A percentile compares a stretch with the other conserved stretches of the same genome.
Evolutionary conservation across 2,888 invertebrate genomes (phyloP).

Genomic region (Caenorhabditis sp.): DNA sequence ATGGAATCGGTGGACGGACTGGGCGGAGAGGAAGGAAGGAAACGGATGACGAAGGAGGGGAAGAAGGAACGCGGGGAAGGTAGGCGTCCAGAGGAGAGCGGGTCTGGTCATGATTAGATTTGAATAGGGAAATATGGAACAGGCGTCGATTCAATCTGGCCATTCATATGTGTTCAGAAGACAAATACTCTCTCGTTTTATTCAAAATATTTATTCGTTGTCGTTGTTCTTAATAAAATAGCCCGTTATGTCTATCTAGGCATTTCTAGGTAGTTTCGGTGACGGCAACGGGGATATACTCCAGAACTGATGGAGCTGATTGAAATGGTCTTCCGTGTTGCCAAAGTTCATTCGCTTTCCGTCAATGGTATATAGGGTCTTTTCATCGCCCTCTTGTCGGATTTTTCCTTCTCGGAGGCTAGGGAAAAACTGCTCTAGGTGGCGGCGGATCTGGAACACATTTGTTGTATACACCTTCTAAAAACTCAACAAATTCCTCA

Average conservation of each 20-base stretch:
- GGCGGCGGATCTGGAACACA: slow-evolving; percentile 6
- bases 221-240: no score
- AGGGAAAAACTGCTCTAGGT: not conserved
- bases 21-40: not conserved
- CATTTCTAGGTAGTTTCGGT: no score
- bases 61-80: no score
- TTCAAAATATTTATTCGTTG: no score
- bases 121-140: no score
- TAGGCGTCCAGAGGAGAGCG: no score
- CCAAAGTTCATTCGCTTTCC: slow-evolving; percentile 30
- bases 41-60: not conserved
- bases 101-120: not conserved
- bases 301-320: slow-evolving; percentile 30
- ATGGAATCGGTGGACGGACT: not conserved
- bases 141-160: no score
- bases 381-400: not conserved
- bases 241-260: no score
- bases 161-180: no score
- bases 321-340: slow-evolving; percentile 20
- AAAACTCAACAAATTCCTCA: no score
- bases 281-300: not conserved
- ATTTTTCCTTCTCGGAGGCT: not conserved
- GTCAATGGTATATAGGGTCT: slow-evolving; percentile 42
- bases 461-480: no score
- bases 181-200: no score